phyloP scores from a whole-genome alignment of 2,888 invertebrate species.

The Rhamnusium bicolor region DNA sequence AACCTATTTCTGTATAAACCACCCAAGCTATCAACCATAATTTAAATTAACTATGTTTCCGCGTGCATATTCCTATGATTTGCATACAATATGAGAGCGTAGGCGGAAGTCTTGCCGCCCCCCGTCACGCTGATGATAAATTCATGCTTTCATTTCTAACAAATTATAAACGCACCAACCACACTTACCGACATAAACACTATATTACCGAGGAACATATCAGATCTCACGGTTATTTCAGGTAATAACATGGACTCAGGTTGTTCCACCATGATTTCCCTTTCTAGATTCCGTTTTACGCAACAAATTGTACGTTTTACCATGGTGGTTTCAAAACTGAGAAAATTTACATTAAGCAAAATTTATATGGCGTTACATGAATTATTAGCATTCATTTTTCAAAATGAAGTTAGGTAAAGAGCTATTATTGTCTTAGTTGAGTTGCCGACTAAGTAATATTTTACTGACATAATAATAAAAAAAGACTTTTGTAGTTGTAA shows the following conservation, averaged over 20 bases:
- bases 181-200: slow-evolving; percentile 47
- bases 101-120: slow-evolving; percentile 61
- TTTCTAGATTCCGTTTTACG: slow-evolving; percentile 44
- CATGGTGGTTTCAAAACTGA: slow-evolving; percentile 25
- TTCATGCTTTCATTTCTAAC: slow-evolving; percentile 59
- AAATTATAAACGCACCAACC: slow-evolving; percentile 60
- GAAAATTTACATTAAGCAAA: slow-evolving; percentile 46
- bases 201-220: slow-evolving; percentile 49
- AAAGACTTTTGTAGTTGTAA: too few relatives aligned
- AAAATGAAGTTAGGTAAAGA: not conserved
- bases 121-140: slow-evolving; percentile 59
- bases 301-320: slow-evolving; percentile 42
- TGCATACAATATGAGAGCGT: slow-evolving; percentile 60
- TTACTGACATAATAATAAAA: not conserved
- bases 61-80: slow-evolving; percentile 60
- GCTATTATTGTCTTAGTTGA: not conserved
- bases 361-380: slow-evolving; percentile 48
- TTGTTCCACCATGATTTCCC: slow-evolving; percentile 50
- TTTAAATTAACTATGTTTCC: slow-evolving; percentile 60
- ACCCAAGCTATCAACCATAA: slow-evolving; percentile 11
- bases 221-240: slow-evolving; percentile 53
- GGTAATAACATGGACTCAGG: slow-evolving; percentile 49
- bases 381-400: slow-evolving; percentile 24
- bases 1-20: not conserved
- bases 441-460: not conserved